phyloP scores from a whole-genome alignment of 2,113 vertebrate genomes.

The Emberiza fucata region DNA sequence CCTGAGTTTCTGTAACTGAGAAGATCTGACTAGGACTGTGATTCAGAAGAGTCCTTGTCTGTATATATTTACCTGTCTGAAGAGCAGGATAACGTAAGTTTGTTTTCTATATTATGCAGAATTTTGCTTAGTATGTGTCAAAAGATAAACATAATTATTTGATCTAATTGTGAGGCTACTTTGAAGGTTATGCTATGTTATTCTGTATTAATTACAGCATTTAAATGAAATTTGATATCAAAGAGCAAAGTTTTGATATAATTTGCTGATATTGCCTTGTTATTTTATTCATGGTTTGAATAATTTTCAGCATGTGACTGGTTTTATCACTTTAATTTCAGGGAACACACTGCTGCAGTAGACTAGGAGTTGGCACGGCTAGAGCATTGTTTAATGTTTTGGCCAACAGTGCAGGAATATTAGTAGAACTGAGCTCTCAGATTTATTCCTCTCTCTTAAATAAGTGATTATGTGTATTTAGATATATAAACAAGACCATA shows the following conservation, averaged over 20 bases:
- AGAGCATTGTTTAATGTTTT: neutral
- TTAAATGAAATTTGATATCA: neutral
- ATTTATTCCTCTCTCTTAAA: neutral
- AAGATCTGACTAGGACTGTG: neutral
- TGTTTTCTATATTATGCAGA: neutral
- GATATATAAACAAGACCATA: neutral
- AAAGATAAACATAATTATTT: neutral
- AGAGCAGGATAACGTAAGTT: neutral
- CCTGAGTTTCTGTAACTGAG: neutral
- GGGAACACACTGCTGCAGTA: neutral
- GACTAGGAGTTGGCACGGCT: neutral
- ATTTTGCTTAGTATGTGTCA: neutral
- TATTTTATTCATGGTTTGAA: neutral
- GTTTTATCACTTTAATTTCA: neutral
- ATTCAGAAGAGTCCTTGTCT: neutral
- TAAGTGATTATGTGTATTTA: neutral
- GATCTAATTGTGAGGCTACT: neutral
- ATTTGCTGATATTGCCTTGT: neutral
- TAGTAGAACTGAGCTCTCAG: neutral
- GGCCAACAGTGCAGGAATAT: neutral
- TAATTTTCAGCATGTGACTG: neutral
- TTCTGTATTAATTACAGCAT: neutral
- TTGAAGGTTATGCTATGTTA: neutral
- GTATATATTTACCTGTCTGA: neutral
- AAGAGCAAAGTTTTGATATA: neutral